These are phyloP conservation scores for Charadrius vociferus DNA, from an alignment of 2,113 vertebrate genomes.

Conservation along the genomic window DNA sequence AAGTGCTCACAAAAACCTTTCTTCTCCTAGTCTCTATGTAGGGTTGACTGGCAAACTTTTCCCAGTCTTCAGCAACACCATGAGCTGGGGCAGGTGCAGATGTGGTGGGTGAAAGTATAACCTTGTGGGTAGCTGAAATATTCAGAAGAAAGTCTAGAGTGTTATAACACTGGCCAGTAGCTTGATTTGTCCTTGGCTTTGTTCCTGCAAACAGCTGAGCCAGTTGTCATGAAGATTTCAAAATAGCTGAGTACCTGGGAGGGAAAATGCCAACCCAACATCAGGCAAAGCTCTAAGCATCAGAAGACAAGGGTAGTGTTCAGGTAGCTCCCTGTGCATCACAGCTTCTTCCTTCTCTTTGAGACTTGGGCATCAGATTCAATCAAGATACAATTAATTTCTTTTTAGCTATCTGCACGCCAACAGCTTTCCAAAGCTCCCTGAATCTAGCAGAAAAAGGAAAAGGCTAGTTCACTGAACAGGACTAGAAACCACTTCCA, in stretches of 20 bases:
- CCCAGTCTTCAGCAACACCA: not conserved
- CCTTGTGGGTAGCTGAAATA: not conserved
- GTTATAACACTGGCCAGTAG: not conserved
- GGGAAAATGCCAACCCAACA: not conserved
- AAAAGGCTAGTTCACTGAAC: not conserved
- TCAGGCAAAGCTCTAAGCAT: not conserved
- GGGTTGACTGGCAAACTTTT: not conserved
- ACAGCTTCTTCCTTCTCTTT: not conserved
- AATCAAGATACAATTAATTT: not conserved
- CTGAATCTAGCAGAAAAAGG: not conserved
- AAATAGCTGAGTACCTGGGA: not conserved
- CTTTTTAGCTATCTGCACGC: not conserved
- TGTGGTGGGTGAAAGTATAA: not conserved
- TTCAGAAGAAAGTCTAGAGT: not conserved
- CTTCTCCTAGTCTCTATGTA: not conserved
- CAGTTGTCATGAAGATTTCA: not conserved
- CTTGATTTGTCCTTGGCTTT: not conserved
- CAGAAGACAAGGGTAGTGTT: not conserved
- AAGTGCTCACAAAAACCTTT: not conserved
- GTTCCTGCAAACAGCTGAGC: not conserved
- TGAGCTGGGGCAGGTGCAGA: not conserved
- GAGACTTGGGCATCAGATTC: not conserved
- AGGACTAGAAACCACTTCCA: not conserved
- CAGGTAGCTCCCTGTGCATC: not conserved
- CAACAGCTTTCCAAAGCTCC: not conserved